These are phyloP conservation scores for Hemaris fuciformis DNA, from an alignment of 2,888 invertebrate genomes.

Conservation along the genomic window DNA sequence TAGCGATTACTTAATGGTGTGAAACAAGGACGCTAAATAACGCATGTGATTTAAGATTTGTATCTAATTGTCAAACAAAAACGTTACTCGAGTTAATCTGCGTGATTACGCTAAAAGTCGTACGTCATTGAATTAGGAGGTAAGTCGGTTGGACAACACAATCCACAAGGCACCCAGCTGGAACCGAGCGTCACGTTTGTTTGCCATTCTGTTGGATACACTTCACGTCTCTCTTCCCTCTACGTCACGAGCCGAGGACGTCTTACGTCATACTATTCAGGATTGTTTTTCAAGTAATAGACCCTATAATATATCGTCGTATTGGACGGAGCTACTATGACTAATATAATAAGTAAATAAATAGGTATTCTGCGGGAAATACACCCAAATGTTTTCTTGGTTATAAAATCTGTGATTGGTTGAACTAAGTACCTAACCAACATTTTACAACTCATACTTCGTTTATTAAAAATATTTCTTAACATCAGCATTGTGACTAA, in stretches of 20 bases:
- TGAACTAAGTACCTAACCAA: too few relatives aligned
- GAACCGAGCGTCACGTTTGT: slow-evolving; percentile 27
- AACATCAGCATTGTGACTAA: too few relatives aligned
- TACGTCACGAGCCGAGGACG: slow-evolving; percentile 45
- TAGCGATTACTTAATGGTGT: neutral
- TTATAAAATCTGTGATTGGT: too few relatives aligned
- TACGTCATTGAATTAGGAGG: slow-evolving; percentile 20
- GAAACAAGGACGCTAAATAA: neutral
- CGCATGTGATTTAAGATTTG: neutral
- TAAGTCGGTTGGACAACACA: neutral
- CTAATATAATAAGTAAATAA: too few relatives aligned
- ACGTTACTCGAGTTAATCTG: neutral
- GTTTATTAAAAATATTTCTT: too few relatives aligned
- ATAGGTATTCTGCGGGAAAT: too few relatives aligned
- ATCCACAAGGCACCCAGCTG: slow-evolving; percentile 19
- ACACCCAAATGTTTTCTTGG: too few relatives aligned
- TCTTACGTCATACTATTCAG: slow-evolving; percentile 29
- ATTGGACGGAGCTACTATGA: neutral
- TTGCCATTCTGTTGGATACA: slow-evolving; percentile 5
- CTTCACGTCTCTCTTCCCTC: slow-evolving; percentile 38
- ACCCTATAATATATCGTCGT: neutral
- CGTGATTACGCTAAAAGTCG: neutral
- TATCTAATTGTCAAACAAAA: neutral
- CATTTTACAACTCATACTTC: too few relatives aligned
- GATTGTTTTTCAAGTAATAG: slow-evolving; percentile 24